Evolutionary conservation across 2,113 vertebrate species (phyloP), one percentile per base, ranked within the genome.

Genomic region (Suncus etruscus): DNA sequence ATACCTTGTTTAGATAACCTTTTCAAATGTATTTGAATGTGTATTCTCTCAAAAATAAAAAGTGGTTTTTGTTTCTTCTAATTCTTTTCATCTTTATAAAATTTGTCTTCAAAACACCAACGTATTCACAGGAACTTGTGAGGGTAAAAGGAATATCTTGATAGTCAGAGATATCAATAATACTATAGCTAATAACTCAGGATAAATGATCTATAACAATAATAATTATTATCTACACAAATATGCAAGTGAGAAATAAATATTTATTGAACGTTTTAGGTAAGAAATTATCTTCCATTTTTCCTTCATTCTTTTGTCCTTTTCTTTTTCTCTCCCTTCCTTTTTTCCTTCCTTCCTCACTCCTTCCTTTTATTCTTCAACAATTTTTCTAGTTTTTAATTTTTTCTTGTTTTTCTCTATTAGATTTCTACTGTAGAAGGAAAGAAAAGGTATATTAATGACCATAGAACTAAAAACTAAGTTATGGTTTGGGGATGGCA

Each of bases 21-120:
- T 94, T 96, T 91, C 81, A 61, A 75, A 63, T 82, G 78, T 74
- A 76, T 94, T 77, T 89, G 39, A 68, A n/a, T 48, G 80, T 86
- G 77, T 47, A 79, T 73, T 95, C 24, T 92, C 80, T 94, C 76
- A 73, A 47, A 93, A 91, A 79, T 87, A 25, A 48, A 87, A 7
- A 74, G 3, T 70, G 31, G 65, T 58, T 16, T 61, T 61, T 20
- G 2, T 61, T 61, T 20, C 58, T 61, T 61, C 3, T 66, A 74
- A 69, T 84, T 81, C 90, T 76, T 79, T 87, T 31, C 16, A 47
- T 39, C 8, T 4, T 32, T 63, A 45, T 32, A n/a, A 25, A 66
- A 25, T 66, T 51, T 18, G 2, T n/a, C 58, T 79, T 81, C 47
- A 76, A 50, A n/a, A 82, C 48, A 83, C 50, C 54, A 80, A 61